These are phyloP conservation scores for Corticium candelabrum DNA, from an alignment of 37 sponge, comb jelly and placozoan species.

Conservation along the genomic window DNA sequence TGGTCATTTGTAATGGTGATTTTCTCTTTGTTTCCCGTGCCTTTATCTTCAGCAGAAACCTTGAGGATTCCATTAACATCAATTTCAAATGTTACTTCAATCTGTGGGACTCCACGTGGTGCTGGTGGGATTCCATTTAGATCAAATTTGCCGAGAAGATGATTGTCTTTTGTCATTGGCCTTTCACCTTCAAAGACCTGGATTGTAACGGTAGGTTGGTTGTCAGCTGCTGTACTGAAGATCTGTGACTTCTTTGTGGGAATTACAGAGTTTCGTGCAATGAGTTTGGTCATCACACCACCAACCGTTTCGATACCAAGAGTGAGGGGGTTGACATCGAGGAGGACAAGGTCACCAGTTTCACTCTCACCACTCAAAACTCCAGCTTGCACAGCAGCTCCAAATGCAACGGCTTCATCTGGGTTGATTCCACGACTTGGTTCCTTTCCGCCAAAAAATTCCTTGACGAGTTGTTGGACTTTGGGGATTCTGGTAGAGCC, in stretches of 20 bases:
- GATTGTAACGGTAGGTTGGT: conserved; percentile 97
- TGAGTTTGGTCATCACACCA: conserved; percentile 98
- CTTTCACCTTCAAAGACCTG: conserved; percentile 98
- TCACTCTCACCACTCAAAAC: conserved; percentile 83
- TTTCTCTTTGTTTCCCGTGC: conserved; percentile 79
- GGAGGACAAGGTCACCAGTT: conserved; percentile 62
- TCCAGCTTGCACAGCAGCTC: conserved; percentile 98
- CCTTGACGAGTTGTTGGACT: conserved; percentile 95
- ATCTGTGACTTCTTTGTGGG: conserved; percentile 99
- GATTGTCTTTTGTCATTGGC: conserved; percentile 98
- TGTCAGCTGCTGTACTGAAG: conserved; percentile 96
- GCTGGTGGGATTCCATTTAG: conserved; percentile 96
- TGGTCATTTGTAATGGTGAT: conserved; percentile 98
- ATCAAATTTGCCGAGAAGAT: conserved; percentile 92
- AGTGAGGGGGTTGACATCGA: conserved; percentile 97
- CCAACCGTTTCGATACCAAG: conserved; percentile 99
- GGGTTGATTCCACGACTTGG: conserved; percentile 93
- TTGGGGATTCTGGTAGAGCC: conserved; percentile 99
- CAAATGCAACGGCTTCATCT: conserved; percentile 99
- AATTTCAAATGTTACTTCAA: conserved; percentile 98
- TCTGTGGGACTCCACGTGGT: conserved; percentile 94
- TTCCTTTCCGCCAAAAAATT: conserved; percentile 92
- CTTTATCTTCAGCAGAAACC: conserved; percentile 97
- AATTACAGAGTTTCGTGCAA: conserved; percentile 88
- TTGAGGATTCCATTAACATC: conserved; percentile 95